phyloP scores from a whole-genome alignment of 92 coral and sea anemone genomes.

The Zoanthus gigantus region DNA sequence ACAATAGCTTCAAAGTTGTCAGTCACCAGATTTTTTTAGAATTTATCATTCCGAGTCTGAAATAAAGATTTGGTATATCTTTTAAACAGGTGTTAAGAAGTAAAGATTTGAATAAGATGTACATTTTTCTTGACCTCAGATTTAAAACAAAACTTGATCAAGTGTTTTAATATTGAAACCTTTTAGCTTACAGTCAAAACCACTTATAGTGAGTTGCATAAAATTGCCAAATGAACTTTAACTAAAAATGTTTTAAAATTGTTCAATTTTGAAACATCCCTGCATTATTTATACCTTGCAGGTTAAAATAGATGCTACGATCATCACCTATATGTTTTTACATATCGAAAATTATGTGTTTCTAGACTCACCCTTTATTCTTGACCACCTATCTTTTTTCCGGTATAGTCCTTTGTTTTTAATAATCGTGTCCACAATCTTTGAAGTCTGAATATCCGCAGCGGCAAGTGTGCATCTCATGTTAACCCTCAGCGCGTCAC shows the following conservation, averaged over 20 bases:
- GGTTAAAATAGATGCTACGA: neutral
- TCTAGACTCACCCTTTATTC: neutral
- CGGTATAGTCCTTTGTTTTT: too few relatives aligned
- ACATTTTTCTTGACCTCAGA: neutral
- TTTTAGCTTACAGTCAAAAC: neutral
- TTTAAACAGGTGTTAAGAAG: neutral
- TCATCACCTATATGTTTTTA: neutral
- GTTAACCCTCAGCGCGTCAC: too few relatives aligned
- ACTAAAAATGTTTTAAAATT: neutral
- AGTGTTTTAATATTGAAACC: neutral
- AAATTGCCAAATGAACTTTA: neutral
- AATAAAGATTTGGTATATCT: neutral
- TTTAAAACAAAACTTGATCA: neutral
- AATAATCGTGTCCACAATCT: too few relatives aligned
- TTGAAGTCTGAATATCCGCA: too few relatives aligned
- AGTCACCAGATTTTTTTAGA: neutral
- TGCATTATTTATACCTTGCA: conserved; percentile 1
- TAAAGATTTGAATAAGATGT: neutral
- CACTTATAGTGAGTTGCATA: neutral
- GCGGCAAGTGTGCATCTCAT: too few relatives aligned
- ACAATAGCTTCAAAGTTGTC: neutral
- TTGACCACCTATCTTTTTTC: too few relatives aligned
- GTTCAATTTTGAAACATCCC: neutral
- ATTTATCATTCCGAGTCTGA: neutral
- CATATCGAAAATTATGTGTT: neutral